Evolutionary conservation across 2,888 invertebrate species (phyloP), one percentile per base, ranked within the genome.

Genomic region (Lasius fuliginosus): DNA sequence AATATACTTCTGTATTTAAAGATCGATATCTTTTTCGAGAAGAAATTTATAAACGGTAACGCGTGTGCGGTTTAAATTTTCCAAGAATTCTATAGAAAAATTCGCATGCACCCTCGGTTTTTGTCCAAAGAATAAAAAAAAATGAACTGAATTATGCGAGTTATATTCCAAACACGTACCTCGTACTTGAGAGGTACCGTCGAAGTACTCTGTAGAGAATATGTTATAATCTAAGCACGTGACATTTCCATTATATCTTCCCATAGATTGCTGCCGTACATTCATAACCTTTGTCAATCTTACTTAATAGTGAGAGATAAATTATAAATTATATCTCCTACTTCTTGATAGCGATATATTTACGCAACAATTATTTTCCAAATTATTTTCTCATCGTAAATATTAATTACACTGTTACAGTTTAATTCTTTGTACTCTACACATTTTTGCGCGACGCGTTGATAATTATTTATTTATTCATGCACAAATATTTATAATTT

Each of bases 91-190:
- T 58, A 33, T 33, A 56, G 18, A 68, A 23, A 68, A 27, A 42
- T n/a, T 56, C 23, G 18, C 8, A n/a, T 42, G 36, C 49, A 40
- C 36, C 27, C 68, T 64, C 23, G 18, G 40, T 65, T 73, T 83
- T 36, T 4, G 12, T 6, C 18, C 53, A 49, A 40, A 62, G 15
- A 27, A 76, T 79, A 53, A 46, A 69, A 79, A 60, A 69, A 79
- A 79, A 53, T 49, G 27, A 40, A 53, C 2, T 64, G 27, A 69
- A 60, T 49, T 18, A 23, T 30, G 58, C 12, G 11, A 27, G 62
- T 83, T 79, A 79, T 18, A 79, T 83, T 83, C 65, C 71, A 64
- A 71, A 79, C 79, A 83, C 79, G 79, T 83, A 64, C 79, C 23
- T 62, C 33, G 62, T 33, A 68, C 65, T 75, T 68, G 68, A 76